Percentiles rank a stretch among this genome's conserved stretches.
phyloP scores from a whole-genome alignment of 2,113 vertebrate species.

The Lophochroa leadbeateri region DNA sequence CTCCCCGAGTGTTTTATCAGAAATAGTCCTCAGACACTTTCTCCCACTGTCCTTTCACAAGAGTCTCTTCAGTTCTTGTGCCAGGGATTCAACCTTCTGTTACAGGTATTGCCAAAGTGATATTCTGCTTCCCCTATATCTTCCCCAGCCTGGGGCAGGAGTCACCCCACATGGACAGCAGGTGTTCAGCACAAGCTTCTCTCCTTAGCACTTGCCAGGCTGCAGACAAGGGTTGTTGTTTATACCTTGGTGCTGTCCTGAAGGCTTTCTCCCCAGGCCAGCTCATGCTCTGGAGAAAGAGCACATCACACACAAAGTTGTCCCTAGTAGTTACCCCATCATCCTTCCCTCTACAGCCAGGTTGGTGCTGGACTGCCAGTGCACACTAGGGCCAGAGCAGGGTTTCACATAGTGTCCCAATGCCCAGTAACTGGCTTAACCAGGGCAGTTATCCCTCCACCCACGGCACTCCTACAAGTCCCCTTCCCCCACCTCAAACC shows the following conservation, averaged over 20 bases:
- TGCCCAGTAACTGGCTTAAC: neutral
- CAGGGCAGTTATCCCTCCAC: neutral
- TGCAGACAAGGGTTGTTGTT: neutral
- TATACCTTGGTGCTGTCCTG: neutral
- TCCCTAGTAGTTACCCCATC: neutral
- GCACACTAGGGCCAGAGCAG: neutral
- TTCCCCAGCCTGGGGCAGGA: neutral
- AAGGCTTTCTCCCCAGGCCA: neutral
- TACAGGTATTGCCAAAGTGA: neutral
- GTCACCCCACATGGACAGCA: neutral
- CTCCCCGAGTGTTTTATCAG: neutral
- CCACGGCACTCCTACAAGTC: neutral
- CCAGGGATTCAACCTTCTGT: neutral
- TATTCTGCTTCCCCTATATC: neutral
- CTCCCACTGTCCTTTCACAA: neutral
- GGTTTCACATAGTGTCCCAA: neutral
- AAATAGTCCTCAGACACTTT: neutral
- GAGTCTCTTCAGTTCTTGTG: neutral
- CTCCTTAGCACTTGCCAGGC: neutral
- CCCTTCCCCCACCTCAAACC: neutral
- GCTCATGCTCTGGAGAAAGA: neutral
- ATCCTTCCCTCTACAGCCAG: neutral
- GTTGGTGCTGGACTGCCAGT: neutral
- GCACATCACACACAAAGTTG: neutral
- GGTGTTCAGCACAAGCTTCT: neutral